Conservation (phyloP, 1,140 invertebrate genomes). For the Brachionus sp. region DNA sequence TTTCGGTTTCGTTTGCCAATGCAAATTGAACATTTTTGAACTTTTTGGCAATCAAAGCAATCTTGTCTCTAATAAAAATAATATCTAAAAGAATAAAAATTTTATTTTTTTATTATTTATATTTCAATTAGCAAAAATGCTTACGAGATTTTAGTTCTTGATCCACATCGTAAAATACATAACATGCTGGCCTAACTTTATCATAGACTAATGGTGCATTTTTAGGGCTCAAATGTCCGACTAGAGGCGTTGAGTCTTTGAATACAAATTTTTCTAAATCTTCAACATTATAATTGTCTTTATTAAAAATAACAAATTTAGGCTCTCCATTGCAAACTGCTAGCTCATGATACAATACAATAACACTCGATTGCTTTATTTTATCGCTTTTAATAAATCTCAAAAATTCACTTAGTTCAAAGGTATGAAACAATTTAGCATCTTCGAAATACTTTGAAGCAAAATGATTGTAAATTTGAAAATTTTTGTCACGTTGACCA, state of each 20-base stretch:
- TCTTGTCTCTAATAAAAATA: neutral
- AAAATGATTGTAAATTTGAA: constrained; percentile 23
- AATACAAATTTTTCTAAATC: constrained; percentile 44
- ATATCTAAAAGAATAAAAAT: neutral
- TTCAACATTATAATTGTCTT: neutral
- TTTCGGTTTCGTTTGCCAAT: constrained; percentile 33
- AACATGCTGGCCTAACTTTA: constrained; percentile 13
- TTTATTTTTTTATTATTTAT: neutral
- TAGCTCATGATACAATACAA: constrained; percentile 32
- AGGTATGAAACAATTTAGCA: constrained; percentile 11
- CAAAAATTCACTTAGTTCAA: neutral
- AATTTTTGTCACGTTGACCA: neutral
- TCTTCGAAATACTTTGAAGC: constrained; percentile 32
- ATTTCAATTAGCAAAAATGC: neutral
- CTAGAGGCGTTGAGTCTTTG: neutral
- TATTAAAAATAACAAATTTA: neutral
- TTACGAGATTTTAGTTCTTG: constrained; percentile 13
- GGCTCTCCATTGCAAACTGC: neutral
- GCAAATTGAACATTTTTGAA: neutral
- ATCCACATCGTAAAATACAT: constrained; percentile 38
- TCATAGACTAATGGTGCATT: neutral
- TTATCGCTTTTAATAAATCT: constrained; percentile 7
- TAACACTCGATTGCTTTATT: neutral
- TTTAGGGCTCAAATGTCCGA: constrained; percentile 20
- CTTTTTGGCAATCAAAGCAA: neutral